Evolutionary conservation across 2,888 invertebrate genomes (phyloP), one percentile per base, ranked within the genome.

Genomic region (Dinocampus coccinellae): DNA sequence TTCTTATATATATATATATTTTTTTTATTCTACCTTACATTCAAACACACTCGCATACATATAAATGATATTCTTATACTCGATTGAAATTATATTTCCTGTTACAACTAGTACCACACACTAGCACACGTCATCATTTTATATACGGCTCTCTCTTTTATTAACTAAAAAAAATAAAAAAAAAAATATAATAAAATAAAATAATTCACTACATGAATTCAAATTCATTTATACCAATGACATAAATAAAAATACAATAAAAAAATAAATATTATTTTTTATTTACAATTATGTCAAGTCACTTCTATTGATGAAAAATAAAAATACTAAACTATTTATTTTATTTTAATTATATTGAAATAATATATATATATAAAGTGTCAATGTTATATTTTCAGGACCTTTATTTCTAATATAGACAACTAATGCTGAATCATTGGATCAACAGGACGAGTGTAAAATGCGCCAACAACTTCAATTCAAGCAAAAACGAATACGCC

Each of bases 391-490:
- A n/a, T n/a, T n/a, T n/a, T n/a, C n/a, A n/a, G n/a, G n/a, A n/a
- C n/a, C n/a, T n/a, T n/a, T n/a, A n/a, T n/a, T n/a, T n/a, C n/a
- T n/a, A n/a, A n/a, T n/a, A n/a, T n/a, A n/a, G n/a, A 77, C 82
- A 83, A 83, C 82, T 82, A 82, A 78, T 76, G 82, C 77, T 83
- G 83, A 83, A 83, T 83, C 83, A 83, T 83, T 79, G 78, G 69
- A 70, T 60, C n/a, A n/a, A 68, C 52, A 58, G 58, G 68, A 69
- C 68, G 60, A 61, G 64, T 72, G 70, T 53, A 66, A 55, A 63
- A 61, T 39, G 73, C 69, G 63, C 64, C 29, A 53, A 53, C 55
- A 70, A 22, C 57, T 69, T n/a, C 74, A 69, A 64, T 70, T 63
- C 52, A 63, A 61, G 33, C 39, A 67, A 72, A 57, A 22, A 47